phyloP scores from a whole-genome alignment of 2,113 vertebrate species.

The Rhegmatorhina hoffmannsi region DNA sequence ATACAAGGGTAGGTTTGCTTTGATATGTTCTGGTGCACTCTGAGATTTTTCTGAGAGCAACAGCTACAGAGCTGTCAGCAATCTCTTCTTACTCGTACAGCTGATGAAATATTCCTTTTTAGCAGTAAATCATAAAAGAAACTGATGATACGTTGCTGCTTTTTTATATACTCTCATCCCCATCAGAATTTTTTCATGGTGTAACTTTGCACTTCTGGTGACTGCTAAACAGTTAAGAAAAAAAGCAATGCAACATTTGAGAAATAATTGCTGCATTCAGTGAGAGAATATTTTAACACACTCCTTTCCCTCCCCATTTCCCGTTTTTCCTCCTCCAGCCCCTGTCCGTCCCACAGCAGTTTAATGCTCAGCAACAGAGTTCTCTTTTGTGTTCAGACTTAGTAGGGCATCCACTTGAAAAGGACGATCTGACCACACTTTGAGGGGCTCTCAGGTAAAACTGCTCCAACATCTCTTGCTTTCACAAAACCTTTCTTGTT shows the following conservation, averaged over 20 bases:
- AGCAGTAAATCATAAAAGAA: not conserved
- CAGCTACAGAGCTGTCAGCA: not conserved
- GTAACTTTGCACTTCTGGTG: not conserved
- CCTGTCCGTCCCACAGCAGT: not conserved
- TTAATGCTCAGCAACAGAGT: not conserved
- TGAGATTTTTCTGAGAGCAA: conserved; percentile 11
- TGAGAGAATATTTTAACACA: not conserved
- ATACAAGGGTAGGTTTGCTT: not conserved
- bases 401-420: not conserved
- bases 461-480: not conserved
- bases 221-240: not conserved
- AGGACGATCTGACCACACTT: not conserved
- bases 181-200: not conserved
- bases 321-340: not conserved
- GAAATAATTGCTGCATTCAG: not conserved
- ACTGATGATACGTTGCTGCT: not conserved
- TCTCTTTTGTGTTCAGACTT: not conserved
- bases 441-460: not conserved
- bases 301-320: not conserved
- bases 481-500: not conserved
- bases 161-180: not conserved
- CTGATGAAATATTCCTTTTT: conserved; percentile 2
- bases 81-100: not conserved
- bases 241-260: not conserved
- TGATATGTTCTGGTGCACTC: not conserved